These are phyloP conservation scores for Atopsyche davidsoni DNA, from an alignment of 1,140 invertebrate species.

Conservation along the genomic window DNA sequence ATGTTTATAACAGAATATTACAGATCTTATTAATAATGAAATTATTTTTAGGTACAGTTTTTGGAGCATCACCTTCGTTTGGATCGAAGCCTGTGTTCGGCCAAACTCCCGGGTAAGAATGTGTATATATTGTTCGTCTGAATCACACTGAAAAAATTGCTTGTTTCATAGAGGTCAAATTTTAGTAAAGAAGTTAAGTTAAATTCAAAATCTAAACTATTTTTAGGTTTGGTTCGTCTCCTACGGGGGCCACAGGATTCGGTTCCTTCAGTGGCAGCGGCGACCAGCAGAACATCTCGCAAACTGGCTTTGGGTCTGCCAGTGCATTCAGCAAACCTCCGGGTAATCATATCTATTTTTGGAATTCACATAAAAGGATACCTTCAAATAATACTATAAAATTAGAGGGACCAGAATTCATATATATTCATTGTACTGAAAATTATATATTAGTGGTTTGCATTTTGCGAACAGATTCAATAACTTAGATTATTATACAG, in stretches of 20 bases:
- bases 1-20: too few relatives aligned
- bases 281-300: conserved; percentile 19
- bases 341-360: too few relatives aligned
- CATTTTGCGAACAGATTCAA: not conserved
- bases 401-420: too few relatives aligned
- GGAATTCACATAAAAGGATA: too few relatives aligned
- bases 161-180: too few relatives aligned
- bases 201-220: not conserved
- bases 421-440: too few relatives aligned
- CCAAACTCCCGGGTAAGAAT: not conserved
- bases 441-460: too few relatives aligned
- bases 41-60: conserved; percentile 5
- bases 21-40: too few relatives aligned
- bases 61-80: conserved; percentile 4
- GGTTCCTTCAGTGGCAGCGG: conserved; percentile 16
- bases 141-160: too few relatives aligned
- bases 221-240: conserved; percentile 25
- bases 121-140: too few relatives aligned
- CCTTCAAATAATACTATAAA: too few relatives aligned
- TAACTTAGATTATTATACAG: conserved; percentile 14
- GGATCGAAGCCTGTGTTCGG: conserved; percentile 3
- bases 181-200: too few relatives aligned
- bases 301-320: conserved; percentile 25
- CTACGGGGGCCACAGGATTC: conserved; percentile 16
- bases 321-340: conserved; percentile 23